A percentile compares a stretch with the other conserved stretches of the same genome.
These are phyloP conservation scores for Schlechtendalia chinensis DNA, from an alignment of 1,140 invertebrate genomes.

Conservation along the genomic window DNA sequence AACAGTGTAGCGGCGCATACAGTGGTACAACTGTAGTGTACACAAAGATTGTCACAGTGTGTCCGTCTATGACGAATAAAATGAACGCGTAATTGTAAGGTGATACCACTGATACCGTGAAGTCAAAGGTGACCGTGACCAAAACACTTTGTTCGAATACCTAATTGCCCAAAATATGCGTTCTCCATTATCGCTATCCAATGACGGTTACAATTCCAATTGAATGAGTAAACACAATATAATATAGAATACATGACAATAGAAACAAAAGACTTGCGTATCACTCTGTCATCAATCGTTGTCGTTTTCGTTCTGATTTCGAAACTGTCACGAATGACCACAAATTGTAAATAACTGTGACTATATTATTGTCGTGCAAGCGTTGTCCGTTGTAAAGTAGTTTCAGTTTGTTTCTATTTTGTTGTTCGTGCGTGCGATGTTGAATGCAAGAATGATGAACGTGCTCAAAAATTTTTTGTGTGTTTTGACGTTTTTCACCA, in stretches of 20 bases:
- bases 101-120: not conserved
- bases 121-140: not conserved
- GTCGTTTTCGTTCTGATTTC: not conserved
- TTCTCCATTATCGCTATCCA: conserved; percentile 37
- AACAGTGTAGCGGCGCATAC: not conserved
- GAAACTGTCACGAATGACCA: not conserved
- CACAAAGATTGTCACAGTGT: not conserved
- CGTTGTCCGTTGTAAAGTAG: not conserved
- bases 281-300: not conserved
- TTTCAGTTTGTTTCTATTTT: not conserved
- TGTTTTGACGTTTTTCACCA: not conserved
- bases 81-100: not conserved
- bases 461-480: not conserved
- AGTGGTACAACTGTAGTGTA: no score
- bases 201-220: conserved; percentile 50
- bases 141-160: conserved; percentile 20
- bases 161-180: not conserved
- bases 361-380: not conserved
- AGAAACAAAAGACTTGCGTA: not conserved
- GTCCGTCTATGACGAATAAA: not conserved
- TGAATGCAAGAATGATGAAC: not conserved
- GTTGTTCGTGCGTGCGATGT: not conserved
- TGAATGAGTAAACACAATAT: conserved; percentile 36
- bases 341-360: not conserved
- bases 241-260: conserved; percentile 5